These are phyloP conservation scores for Sturmia bella DNA, from an alignment of 2,888 invertebrate species.

Conservation along the genomic window DNA sequence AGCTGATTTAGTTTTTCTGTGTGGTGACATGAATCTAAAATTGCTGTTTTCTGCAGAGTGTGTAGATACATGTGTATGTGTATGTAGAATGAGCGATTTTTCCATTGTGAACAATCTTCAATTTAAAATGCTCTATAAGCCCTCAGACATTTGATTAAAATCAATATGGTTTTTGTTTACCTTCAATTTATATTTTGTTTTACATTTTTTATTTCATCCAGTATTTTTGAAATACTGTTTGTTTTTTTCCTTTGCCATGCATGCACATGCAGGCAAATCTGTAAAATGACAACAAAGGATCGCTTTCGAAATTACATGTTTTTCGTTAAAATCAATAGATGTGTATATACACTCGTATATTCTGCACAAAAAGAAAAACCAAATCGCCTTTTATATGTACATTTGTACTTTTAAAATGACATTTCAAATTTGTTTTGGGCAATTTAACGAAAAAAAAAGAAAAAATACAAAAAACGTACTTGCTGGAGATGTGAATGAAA, in stretches of 20 bases:
- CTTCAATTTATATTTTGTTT: constrained; percentile 35
- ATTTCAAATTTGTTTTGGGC: too few species aligned
- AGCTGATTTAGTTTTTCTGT: too few species aligned
- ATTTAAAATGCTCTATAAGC: constrained; percentile 63
- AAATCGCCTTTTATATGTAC: too few species aligned
- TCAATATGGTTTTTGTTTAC: constrained; percentile 50
- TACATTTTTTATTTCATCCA: constrained; percentile 16
- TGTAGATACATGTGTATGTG: not conserved
- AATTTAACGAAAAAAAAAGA: too few species aligned
- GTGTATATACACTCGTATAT: too few species aligned
- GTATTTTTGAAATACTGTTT: constrained; percentile 27
- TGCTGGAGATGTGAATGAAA: too few species aligned
- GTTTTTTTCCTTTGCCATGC: constrained; percentile 7
- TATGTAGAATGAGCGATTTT: constrained; percentile 6
- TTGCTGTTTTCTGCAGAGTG: too few species aligned
- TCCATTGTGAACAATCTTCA: constrained; percentile 57
- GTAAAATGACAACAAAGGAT: constrained; percentile 35
- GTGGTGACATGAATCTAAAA: too few species aligned
- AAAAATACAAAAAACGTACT: too few species aligned
- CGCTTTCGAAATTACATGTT: constrained; percentile 55
- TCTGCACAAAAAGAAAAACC: constrained; percentile 35
- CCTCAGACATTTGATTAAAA: constrained; percentile 55
- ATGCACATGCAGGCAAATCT: not conserved
- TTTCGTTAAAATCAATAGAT: constrained; percentile 55
- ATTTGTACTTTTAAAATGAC: too few species aligned